Base-by-base conservation (phyloP, 1,140 invertebrate species). In the Cherax quadricarinatus region DNA sequence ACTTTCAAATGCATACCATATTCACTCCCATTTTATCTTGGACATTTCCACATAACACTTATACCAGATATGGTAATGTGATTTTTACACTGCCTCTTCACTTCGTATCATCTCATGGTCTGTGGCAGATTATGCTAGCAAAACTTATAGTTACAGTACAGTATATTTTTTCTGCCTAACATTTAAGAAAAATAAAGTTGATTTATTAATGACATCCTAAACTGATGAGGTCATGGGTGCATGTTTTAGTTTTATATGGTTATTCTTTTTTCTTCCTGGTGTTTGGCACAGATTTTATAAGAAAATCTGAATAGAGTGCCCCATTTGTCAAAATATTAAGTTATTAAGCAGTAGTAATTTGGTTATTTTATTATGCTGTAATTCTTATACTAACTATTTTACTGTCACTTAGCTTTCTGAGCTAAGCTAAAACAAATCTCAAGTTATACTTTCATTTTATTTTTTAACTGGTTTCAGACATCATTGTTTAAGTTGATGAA, bases 1-100 rank as follows among this genome's bases (percentile, higher is more conserved):
- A n/a, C 70, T 75, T 75, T 21, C 70, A 75, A 12, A 21, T 30
- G 70, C 6, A 24, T 75, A 75, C 9, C 70, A 75, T 30, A 75
- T 75, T 75, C 70, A 75, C 70, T 10, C 14, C 70, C 70, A 75
- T 75, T 75, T 75, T 75, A 75, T 75, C 6, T 9, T 75, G 24
- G 70, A 75, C 70, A 75, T 75, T 75, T 75, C 5, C 70, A 75
- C 7, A 30, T 21, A 21, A 75, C 70, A 75, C 5, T 70, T n/a
- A 75, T 75, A 75, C 70, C 70, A 75, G 24, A 21, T 10, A 75
- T 24, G 70, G 70, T 75, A 75, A 7, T 24, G 70, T 75, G 24
- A 75, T 75, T 30, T 70, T 30, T 75, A 75, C 70, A 75, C 70
- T 75, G 70, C 70, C 70, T 75, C 70, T 24, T 10, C 70, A 75